Evolutionary conservation across 2,113 vertebrate genomes (phyloP).

Genomic region (Bothrops jararaca): DNA sequence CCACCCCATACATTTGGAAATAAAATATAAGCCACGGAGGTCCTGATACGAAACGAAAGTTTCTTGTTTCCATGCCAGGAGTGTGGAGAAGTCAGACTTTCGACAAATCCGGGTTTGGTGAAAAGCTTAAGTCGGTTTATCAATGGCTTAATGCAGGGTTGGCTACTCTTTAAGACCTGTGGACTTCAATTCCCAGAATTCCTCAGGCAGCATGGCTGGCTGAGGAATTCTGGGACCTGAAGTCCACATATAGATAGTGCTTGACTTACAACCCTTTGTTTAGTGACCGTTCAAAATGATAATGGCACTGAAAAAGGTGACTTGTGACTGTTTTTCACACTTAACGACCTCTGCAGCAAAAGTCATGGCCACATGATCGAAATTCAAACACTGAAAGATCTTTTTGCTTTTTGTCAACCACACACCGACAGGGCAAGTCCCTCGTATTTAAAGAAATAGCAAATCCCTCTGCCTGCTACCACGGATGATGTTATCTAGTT

Average conservation of each 20-base stretch:
- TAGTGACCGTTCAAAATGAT: background rate
- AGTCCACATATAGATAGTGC: background rate
- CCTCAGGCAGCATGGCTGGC: too few relatives aligned
- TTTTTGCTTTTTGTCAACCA: too few relatives aligned
- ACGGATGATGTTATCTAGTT: too few relatives aligned
- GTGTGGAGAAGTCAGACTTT: background rate
- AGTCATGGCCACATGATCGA: background rate
- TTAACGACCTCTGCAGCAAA: background rate
- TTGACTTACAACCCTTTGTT: background rate
- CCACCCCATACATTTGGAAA: background rate
- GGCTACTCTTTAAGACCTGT: too few relatives aligned
- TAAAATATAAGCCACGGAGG: background rate
- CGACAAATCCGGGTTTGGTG: background rate
- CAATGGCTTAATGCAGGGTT: background rate
- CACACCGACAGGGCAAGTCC: too few relatives aligned
- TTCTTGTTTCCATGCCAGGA: background rate
- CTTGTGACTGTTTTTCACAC: background rate
- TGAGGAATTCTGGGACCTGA: too few relatives aligned
- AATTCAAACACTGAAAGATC: background rate
- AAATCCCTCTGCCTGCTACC: too few relatives aligned
- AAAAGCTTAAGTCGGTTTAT: background rate
- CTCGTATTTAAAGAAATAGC: too few relatives aligned
- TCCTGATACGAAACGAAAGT: background rate
- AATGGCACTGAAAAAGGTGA: background rate
- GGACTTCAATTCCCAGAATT: too few relatives aligned